Evolutionary conservation across 2,113 vertebrate genomes (phyloP).

Genomic region (Oostethus manadensis): DNA sequence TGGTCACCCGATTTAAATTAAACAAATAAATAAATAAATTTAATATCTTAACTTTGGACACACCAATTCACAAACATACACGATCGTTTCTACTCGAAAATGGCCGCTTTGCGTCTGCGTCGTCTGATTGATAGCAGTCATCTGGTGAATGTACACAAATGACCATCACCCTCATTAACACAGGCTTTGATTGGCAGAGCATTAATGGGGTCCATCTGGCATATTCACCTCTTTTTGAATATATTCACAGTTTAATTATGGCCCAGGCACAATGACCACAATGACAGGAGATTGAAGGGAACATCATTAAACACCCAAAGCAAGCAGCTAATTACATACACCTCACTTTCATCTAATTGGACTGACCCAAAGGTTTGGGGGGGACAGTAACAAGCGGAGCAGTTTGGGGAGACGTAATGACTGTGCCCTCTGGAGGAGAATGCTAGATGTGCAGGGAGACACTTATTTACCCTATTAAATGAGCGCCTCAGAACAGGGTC

Average conservation of each 20-base stretch:
- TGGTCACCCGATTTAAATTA: too few relatives aligned
- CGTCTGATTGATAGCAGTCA: slow-evolving; percentile 70
- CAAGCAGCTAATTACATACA: slow-evolving; percentile 78
- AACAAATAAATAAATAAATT: too few relatives aligned
- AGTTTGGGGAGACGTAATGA: slow-evolving; percentile 70
- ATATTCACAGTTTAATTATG: slow-evolving; percentile 71
- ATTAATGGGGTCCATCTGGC: slow-evolving; percentile 77
- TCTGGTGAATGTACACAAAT: slow-evolving; percentile 50
- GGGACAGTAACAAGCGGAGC: slow-evolving; percentile 71
- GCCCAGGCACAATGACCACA: slow-evolving; percentile 71
- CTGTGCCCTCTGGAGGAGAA: slow-evolving; percentile 73
- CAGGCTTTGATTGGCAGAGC: slow-evolving; percentile 65
- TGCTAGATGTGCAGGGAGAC: slow-evolving; percentile 61
- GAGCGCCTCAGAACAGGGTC: slow-evolving; percentile 60
- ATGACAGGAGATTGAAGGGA: slow-evolving; percentile 67
- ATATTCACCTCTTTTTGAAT: slow-evolving; percentile 62
- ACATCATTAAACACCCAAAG: slow-evolving; percentile 75
- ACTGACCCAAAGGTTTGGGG: slow-evolving; percentile 75
- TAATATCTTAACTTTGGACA: too few relatives aligned
- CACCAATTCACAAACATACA: too few relatives aligned
- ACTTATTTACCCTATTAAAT: slow-evolving; percentile 81
- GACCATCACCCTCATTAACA: slow-evolving; percentile 72
- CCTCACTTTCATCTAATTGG: slow-evolving; percentile 78
- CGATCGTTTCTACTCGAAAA: slow-evolving; percentile 8
- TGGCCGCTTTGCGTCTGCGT: slow-evolving; percentile 45